phyloP scores from a whole-genome alignment of 2,888 invertebrate species.

The Nomada ruficornis region DNA sequence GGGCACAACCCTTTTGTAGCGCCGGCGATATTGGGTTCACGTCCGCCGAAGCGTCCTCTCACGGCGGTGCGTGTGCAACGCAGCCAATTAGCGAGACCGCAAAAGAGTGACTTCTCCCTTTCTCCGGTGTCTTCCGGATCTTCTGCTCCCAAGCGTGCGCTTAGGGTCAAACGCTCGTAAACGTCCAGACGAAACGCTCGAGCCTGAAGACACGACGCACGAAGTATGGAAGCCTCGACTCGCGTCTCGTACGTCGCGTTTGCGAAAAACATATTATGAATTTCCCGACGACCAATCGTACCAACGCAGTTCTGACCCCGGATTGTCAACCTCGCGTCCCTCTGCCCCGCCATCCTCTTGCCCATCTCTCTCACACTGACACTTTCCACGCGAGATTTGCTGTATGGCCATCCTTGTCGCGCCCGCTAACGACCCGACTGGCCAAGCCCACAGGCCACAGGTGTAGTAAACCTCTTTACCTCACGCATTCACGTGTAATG shows the following conservation, averaged over 20 bases:
- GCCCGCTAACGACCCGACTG: slow-evolving; percentile 48
- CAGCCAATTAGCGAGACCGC: slow-evolving; percentile 69
- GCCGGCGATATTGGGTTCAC: slow-evolving; percentile 62
- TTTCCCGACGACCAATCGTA: slow-evolving; percentile 73
- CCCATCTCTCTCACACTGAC: slow-evolving; percentile 1
- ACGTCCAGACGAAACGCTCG: slow-evolving; percentile 58
- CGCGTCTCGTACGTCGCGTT: slow-evolving; percentile 43
- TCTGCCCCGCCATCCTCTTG: slow-evolving; percentile 26
- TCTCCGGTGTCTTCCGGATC: slow-evolving; percentile 63
- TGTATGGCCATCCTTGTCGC: slow-evolving; percentile 44
- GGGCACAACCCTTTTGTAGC: slow-evolving; percentile 59
- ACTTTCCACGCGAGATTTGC: slow-evolving; percentile 49
- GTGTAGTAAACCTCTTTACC: slow-evolving; percentile 79
- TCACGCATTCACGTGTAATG: slow-evolving; percentile 75
- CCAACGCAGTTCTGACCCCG: slow-evolving; percentile 59
- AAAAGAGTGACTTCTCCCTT: slow-evolving; percentile 68
- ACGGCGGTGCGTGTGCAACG: slow-evolving; percentile 68
- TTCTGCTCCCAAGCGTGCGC: slow-evolving; percentile 57
- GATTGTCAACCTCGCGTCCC: slow-evolving; percentile 68
- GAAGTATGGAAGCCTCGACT: slow-evolving; percentile 39
- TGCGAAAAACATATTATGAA: slow-evolving; percentile 75
- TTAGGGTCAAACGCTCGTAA: slow-evolving; percentile 78
- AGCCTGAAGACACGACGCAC: slow-evolving; percentile 49
- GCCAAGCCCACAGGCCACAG: slow-evolving; percentile 79
- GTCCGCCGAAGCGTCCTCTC: slow-evolving; percentile 64